phyloP scores from a whole-genome alignment of 1,140 invertebrate genomes.

The Daktulosphaira vitifoliae region DNA sequence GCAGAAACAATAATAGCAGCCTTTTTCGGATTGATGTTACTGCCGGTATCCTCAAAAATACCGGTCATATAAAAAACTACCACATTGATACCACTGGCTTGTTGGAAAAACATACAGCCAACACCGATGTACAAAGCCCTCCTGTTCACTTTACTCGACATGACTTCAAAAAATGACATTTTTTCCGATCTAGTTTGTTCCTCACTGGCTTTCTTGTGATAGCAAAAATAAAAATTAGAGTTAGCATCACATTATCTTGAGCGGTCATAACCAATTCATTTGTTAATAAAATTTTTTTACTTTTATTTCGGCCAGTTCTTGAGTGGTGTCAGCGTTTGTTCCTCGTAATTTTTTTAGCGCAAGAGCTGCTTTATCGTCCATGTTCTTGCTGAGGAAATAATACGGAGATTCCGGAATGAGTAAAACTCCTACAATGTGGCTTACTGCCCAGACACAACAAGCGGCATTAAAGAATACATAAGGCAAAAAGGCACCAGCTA shows the following conservation, averaged over 20 bases:
- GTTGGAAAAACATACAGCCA: slow-evolving; percentile 59
- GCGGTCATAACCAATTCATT: too few species aligned
- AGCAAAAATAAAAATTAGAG: too few species aligned
- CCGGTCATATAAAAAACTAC: slow-evolving; percentile 68
- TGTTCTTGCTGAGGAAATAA: slow-evolving; percentile 51
- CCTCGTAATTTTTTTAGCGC: neutral
- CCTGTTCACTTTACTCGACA: slow-evolving; percentile 40
- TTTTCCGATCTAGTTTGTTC: neutral
- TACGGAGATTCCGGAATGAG: slow-evolving; percentile 76
- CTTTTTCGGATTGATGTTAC: slow-evolving; percentile 38
- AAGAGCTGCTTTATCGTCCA: slow-evolving; percentile 20
- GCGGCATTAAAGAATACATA: slow-evolving; percentile 59
- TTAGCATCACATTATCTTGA: too few species aligned
- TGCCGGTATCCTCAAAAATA: slow-evolving; percentile 60
- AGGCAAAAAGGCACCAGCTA: slow-evolving; percentile 55
- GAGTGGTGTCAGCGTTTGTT: too few species aligned
- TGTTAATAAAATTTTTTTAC: too few species aligned
- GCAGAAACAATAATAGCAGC: slow-evolving; percentile 65
- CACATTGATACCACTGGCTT: slow-evolving; percentile 74
- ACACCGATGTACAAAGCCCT: slow-evolving; percentile 1
- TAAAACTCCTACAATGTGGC: slow-evolving; percentile 56
- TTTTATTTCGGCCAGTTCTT: too few species aligned
- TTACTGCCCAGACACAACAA: slow-evolving; percentile 55
- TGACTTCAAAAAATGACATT: neutral
- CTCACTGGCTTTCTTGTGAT: too few species aligned